phyloP scores from a whole-genome alignment of 2,888 invertebrate genomes.

The Protonemura montana region DNA sequence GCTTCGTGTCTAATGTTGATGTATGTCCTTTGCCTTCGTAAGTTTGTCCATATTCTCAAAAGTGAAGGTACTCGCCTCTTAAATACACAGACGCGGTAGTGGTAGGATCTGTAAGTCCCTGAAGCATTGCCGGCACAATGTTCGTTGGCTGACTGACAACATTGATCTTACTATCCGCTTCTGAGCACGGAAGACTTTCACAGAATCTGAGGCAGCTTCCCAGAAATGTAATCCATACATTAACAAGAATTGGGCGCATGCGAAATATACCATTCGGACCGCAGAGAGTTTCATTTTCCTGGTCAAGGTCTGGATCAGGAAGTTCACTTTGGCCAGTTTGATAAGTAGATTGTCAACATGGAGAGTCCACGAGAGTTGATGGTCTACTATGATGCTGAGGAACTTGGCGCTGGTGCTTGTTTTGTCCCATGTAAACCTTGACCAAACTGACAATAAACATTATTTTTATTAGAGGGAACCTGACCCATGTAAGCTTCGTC shows the following conservation, averaged over 20 bases:
- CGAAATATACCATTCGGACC: neutral
- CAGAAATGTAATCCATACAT: neutral
- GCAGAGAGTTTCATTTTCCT: too few relatives aligned
- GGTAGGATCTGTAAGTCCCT: neutral
- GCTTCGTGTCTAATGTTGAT: neutral
- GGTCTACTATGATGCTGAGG: too few relatives aligned
- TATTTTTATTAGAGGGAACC: too few relatives aligned
- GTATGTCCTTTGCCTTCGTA: neutral
- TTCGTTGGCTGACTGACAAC: neutral
- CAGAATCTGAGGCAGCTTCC: neutral
- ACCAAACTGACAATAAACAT: too few relatives aligned
- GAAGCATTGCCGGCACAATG: neutral
- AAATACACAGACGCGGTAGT: neutral
- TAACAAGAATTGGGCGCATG: neutral
- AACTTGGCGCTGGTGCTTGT: too few relatives aligned
- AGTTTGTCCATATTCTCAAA: neutral
- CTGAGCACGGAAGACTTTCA: neutral
- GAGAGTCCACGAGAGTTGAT: too few relatives aligned
- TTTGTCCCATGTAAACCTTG: too few relatives aligned
- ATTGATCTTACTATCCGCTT: neutral
- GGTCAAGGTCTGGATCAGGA: too few relatives aligned
- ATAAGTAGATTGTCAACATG: too few relatives aligned
- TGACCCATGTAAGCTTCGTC: too few relatives aligned
- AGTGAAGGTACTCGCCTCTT: neutral
- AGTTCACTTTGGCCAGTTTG: too few relatives aligned